Evolutionary conservation across 1,140 invertebrate genomes (phyloP), one percentile per base, ranked within the genome.

Genomic region (Leptestheria dahalacensis): DNA sequence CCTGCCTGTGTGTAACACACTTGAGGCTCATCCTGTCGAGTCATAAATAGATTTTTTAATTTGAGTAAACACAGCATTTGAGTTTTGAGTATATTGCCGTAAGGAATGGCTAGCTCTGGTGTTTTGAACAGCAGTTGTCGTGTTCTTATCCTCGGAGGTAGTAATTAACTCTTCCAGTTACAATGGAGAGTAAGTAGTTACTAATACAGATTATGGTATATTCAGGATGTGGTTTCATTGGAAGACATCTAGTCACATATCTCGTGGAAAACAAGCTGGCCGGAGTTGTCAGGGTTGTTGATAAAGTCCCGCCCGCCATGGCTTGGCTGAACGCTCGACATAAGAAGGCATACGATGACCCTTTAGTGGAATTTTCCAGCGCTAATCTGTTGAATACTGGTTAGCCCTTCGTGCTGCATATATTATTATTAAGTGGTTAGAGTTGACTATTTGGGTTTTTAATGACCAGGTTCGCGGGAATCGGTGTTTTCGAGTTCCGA

Each of bases 281-380:
- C 41, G 82, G 81, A 62, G 75, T 77, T 70, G 71, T 93, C 46
- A 78, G 86, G 66, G 80, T 92, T 52, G 85, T 89, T 61, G 91
- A 95, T 74, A 95, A 94, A 76, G 89, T 91, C 18, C 89, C 88
- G 25, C 90, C 90, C 1, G 85, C 91, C 72, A 84, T 88, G 66
- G 89, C 88, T 3, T 95, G 89, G 84, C 72, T 95, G 4, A 91
- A 89, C 70, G 70, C 76, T 11, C 72, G 74, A 63, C 88, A 92
- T 68, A 75, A 80, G 53, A 75, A 79, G 66, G 71, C 79, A 41
- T 91, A 91, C 72, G 72, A 80, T 28, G 75, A 78, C 71, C 77
- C 84, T 54, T 73, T 81, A 67, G 81, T 95, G n/a, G 84, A 90
- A 70, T 93, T 91, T 69, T 84, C 80, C 72, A 93, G 90, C 76